Evolutionary conservation across 1,140 invertebrate genomes (phyloP).

Genomic region (Drosophila kanapiae): DNA sequence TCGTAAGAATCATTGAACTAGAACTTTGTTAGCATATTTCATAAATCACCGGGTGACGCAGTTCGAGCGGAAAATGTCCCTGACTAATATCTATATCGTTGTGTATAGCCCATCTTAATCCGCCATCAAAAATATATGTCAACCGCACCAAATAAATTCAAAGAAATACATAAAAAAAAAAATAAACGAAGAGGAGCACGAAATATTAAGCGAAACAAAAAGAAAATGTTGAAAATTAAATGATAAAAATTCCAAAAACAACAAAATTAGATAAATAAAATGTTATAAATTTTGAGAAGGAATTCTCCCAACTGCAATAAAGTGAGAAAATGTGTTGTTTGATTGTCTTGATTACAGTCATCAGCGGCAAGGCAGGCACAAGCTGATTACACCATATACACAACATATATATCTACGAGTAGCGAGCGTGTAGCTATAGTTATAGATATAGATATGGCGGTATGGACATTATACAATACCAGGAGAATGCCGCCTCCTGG

Average conservation of each 20-base stretch:
- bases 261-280: conserved; percentile 41
- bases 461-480: conserved; percentile 75
- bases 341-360: conserved; percentile 78
- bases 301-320: conserved; percentile 54
- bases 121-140: conserved; percentile 65
- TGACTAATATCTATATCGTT: conserved; percentile 41
- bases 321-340: conserved; percentile 66
- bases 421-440: conserved; percentile 15
- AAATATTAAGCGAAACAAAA: conserved; percentile 3
- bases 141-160: conserved; percentile 52
- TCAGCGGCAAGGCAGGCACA: conserved; percentile 32
- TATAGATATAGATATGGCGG: conserved; percentile 41
- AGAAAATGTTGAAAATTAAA: conserved; percentile 24
- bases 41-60: conserved; percentile 52
- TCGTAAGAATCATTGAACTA: conserved; percentile 34
- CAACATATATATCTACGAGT: background rate
- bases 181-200: background rate
- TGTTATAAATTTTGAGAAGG: conserved; percentile 38
- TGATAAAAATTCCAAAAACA: conserved; percentile 55
- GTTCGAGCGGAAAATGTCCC: conserved; percentile 38
- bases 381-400: conserved; percentile 39
- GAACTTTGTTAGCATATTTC: conserved; percentile 23
- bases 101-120: conserved; percentile 48
- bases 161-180: conserved; percentile 35
- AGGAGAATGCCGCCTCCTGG: conserved; percentile 66